Evolutionary conservation across 2,797 vertebrate species (phyloP), one percentile per base, ranked within the genome.

Genomic region (Darevskia nairensis): DNA sequence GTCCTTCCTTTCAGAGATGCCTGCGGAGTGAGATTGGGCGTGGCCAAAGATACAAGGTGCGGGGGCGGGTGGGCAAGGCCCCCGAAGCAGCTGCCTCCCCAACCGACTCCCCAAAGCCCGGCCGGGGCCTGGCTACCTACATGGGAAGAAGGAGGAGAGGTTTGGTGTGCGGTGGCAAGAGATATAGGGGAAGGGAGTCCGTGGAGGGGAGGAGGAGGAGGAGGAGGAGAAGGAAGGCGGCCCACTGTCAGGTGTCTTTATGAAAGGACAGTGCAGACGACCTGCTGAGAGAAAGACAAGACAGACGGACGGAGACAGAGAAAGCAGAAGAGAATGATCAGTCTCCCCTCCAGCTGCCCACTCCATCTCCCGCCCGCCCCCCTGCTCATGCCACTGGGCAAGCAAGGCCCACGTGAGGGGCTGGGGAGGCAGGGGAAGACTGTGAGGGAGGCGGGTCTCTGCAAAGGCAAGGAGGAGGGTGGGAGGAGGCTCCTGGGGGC

Each of bases 221-320:
- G 97, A 97, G 90, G 96, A 97, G 89, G 97, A 55, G 50, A 55
- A 97, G 92, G 96, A 97, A 96, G 96, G 96, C 80, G 93, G 97
- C 95, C 96, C 96, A 97, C 97, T 98, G 98, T 98, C 98, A 97
- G 98, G 98, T 97, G 98, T 98, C 98, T 97, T 99, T 98, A 99
- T 98, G 98, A 99, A 99, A 81, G 98, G 98, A 97, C 98, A 99
- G 98, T 98, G 98, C 98, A 98, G 97, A 94, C 98, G 98, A 98
- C 98, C 98, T 98, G 97, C 95, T 61, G 4, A 98, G 95, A 96
- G 97, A 97, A 59, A 98, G 95, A 96, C 96, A 97, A 64, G 96
- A 96, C 96, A 96, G 95, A 97, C 96, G 21, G 96, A 96, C 83
- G 95, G 93, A 95, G 94, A 95, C 91, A 96, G 86, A 93, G 89